Percentiles rank a stretch among this genome's conserved stretches.
Conservation (phyloP, 2,888 invertebrate species). For the Sesamia inferens region DNA sequence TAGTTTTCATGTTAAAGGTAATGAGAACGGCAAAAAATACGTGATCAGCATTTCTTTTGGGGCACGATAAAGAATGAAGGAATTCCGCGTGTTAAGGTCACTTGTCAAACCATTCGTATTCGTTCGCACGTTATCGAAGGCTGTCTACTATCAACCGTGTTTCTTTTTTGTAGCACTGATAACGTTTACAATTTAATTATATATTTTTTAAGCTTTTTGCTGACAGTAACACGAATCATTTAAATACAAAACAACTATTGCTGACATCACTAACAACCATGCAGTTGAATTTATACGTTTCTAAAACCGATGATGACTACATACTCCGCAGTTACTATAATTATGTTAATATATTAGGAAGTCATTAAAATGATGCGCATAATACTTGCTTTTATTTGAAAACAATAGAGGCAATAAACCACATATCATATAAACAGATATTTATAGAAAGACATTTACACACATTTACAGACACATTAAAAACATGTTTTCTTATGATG, state of each 20-base stretch:
- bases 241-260: background rate
- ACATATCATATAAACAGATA: background rate
- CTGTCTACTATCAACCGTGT: slow-evolving; percentile 41
- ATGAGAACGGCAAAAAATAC: background rate
- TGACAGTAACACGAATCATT: background rate
- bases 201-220: background rate
- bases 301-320: slow-evolving; percentile 46
- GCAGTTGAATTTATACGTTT: slow-evolving; percentile 30
- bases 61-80: slow-evolving; percentile 45
- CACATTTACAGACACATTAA: background rate
- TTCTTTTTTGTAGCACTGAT: slow-evolving; percentile 27
- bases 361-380: slow-evolving; percentile 43
- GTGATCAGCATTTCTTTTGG: slow-evolving; percentile 24
- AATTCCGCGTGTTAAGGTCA: slow-evolving; percentile 57
- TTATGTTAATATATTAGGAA: slow-evolving; percentile 40
- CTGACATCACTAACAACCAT: slow-evolving; percentile 11
- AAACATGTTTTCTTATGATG: background rate
- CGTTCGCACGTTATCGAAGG: slow-evolving; percentile 44
- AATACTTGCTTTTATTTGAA: slow-evolving; percentile 8
- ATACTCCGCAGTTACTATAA: slow-evolving; percentile 36
- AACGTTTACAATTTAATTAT: background rate
- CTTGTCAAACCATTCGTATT: slow-evolving; percentile 19
- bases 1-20: background rate
- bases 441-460: background rate
- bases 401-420: slow-evolving; percentile 10